Base-by-base conservation (phyloP, 2,888 invertebrate genomes). In the Thumatha senex region DNA sequence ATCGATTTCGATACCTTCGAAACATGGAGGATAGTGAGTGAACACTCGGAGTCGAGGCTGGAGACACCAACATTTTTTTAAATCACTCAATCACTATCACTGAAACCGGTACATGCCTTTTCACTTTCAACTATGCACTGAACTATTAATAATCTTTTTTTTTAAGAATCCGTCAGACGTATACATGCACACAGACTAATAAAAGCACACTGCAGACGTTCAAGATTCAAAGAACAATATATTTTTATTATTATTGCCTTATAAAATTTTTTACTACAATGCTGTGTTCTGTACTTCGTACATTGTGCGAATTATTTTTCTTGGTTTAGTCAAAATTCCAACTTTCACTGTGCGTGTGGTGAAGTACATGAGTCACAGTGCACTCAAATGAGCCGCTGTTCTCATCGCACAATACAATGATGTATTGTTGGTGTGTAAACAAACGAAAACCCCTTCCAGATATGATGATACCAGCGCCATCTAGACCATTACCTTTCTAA, bases 11-110 rank as follows among this genome's bases (percentile, higher is more conserved):
- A 24, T 78, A 75, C 59, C 80, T 83, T 66, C 86, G 79, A 65
- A 89, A 86, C 73, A 87, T 83, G 31, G 82, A 80, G 4, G 89
- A 80, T 66, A 89, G 56, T 11, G 90, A 78, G 54, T 84, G 80
- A 38, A 78, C 78, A 40, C 77, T 78, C 56, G 85, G 62, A 7
- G 80, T 73, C 12, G 76, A 70, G 15, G 78, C 66, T 29, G 88
- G n/a, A n/a, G n/a, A 83, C 64, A 84, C 80, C 63, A 89, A 74
- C 90, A 89, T 89, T 60, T 3, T 31, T 7, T 5, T 70, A 14
- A 5, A 57, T 35, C 58, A 58, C 58, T 31, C 31, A 51, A 53
- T 40, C 55, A 61, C 67, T 57, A 56, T 51, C 56, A 72, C 71
- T 64, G 54, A 65, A 63, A 56, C 66, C 58, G 61, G 58, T 47